Evolutionary conservation across 2,113 vertebrate genomes (phyloP), one percentile per base, ranked within the genome.

Genomic region (Ifrita kowaldi): DNA sequence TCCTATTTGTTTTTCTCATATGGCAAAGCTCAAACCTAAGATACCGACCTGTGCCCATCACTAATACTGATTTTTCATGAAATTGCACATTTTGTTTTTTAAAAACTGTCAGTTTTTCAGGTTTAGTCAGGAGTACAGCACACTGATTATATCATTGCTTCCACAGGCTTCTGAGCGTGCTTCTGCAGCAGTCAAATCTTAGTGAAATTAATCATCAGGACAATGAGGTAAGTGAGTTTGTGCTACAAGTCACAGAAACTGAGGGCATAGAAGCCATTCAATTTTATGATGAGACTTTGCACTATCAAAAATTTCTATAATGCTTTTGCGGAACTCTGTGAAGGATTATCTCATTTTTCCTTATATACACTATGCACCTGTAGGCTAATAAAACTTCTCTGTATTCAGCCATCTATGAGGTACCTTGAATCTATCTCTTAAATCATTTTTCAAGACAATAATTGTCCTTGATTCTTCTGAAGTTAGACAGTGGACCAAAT

Each of bases 131-230:
- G 13, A 62, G 20, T n/a, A 33, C 52, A 79, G 26, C 15, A 64
- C 33, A 69, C 30, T 97, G 68, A 96, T 88, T 85, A 41, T 95
- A 44, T 83, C 57, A 57, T 96, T 97, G 69, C 71, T 93, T 87
- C 95, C 37, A 19, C 95, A 99, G 99, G 96, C 98, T 99, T 60
- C 98, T 99, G 91, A 98, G 98, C 3, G 98, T 99, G 39, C 97
- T 99, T 81, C 94, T 99, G 84, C 99, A 99, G 63, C 98, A 98
- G 75, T 99, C 98, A 50, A 98, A 97, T 95, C 97, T 98, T 92
- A 98, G 97, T 52, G 98, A 99, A 97, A 98, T 99, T 93, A 99
- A 99, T 85, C 98, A 99, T 75, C 99, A 99, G 89, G 99, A 99
- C 96, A 98, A 98, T 52, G 99, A 99, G 98, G 99, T 99, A 87